These are phyloP conservation scores for Gephyroberyx darwinii DNA, from an alignment of 2,797 vertebrate species.

Conservation along the genomic window DNA sequence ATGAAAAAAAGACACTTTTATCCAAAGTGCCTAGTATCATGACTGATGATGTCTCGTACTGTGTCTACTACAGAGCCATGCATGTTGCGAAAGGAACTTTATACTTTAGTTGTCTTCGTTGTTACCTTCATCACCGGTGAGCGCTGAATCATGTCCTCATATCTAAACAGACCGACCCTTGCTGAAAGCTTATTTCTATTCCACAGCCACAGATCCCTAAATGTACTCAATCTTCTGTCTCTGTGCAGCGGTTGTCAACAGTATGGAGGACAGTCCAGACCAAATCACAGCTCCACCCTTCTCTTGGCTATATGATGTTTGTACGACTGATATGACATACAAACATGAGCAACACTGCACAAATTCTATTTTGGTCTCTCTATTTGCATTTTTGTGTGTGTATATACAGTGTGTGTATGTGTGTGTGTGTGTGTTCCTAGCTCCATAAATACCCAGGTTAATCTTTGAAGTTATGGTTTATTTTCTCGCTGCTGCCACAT, in stretches of 20 bases:
- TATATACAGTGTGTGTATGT: background rate
- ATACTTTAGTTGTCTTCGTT: background rate
- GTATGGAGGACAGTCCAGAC: background rate
- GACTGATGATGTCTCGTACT: background rate
- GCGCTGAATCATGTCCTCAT: background rate
- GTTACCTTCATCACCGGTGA: too few species aligned
- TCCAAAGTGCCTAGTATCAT: background rate
- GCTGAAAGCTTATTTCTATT: background rate
- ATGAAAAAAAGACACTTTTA: background rate
- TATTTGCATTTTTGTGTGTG: constrained; percentile 16
- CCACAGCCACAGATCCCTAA: background rate
- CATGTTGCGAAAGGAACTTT: too few species aligned
- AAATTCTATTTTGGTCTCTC: constrained; percentile 19
- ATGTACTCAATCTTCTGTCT: background rate
- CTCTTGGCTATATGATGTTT: constrained; percentile 12
- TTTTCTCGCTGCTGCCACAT: constrained; percentile 4
- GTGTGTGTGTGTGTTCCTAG: background rate
- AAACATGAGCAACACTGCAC: constrained; percentile 4
- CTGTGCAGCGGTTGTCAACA: background rate
- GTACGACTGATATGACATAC: constrained; percentile 1
- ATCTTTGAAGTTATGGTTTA: background rate
- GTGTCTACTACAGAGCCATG: too few species aligned
- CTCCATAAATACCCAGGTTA: too few species aligned
- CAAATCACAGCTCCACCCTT: constrained; percentile 13
- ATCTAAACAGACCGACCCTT: too few species aligned